These are phyloP conservation scores for Macaca mulatta DNA, from an alignment of 2,113 vertebrate genomes.

Conservation along the genomic window DNA sequence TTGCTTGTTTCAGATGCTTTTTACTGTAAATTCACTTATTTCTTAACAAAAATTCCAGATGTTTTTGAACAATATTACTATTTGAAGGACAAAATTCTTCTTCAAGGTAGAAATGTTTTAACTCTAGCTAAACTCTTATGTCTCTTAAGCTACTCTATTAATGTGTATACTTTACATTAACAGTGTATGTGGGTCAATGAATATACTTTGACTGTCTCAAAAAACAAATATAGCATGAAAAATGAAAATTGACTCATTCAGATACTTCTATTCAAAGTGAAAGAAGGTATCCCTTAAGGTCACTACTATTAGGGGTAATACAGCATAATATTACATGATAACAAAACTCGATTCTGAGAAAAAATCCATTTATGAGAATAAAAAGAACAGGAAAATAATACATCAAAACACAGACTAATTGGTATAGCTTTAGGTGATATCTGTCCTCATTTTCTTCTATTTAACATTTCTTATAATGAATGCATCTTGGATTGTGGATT, in stretches of 20 bases:
- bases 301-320: not conserved
- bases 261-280: slow-evolving; percentile 47
- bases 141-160: not conserved
- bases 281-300: not conserved
- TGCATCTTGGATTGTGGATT: not conserved
- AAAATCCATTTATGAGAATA: too few relatives aligned
- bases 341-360: not conserved
- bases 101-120: slow-evolving; percentile 20
- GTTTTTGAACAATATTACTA: slow-evolving; percentile 27
- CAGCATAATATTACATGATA: too few relatives aligned
- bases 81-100: not conserved
- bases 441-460: not conserved
- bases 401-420: too few relatives aligned
- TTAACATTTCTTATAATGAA: not conserved
- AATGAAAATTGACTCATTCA: slow-evolving; percentile 28
- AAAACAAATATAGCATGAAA: slow-evolving; percentile 16
- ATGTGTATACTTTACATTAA: too few relatives aligned
- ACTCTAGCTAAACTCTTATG: not conserved
- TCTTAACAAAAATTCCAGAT: not conserved
- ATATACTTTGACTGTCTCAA: not conserved
- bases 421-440: too few relatives aligned
- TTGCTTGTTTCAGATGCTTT: not conserved
- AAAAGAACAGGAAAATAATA: too few relatives aligned
- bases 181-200: not conserved
- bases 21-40: not conserved